phyloP scores from a whole-genome alignment of 2,797 vertebrate genomes.

The Avahi laniger region DNA sequence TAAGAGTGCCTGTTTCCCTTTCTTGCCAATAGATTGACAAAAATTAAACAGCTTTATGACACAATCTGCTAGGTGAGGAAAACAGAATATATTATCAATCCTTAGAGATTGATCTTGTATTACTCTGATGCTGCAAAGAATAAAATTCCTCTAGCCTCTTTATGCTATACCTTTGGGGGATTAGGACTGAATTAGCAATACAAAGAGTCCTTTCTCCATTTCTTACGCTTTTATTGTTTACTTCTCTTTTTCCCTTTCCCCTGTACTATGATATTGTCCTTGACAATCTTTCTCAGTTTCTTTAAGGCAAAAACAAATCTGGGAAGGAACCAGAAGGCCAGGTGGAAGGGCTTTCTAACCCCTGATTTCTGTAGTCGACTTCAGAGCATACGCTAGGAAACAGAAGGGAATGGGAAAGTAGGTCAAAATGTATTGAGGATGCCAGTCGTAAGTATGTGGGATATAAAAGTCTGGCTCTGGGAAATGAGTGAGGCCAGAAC shows the following conservation, averaged over 20 bases:
- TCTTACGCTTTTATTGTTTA: neutral
- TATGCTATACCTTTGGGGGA: neutral
- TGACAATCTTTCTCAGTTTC: neutral
- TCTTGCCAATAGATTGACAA: neutral
- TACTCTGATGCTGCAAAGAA: neutral
- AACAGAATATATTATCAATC: neutral
- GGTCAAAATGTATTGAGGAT: neutral
- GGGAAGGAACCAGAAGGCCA: neutral
- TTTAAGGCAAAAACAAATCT: neutral
- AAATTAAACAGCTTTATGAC: neutral
- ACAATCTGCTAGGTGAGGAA: neutral
- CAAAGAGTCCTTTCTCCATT: neutral
- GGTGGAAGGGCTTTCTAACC: neutral
- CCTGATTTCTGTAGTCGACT: neutral
- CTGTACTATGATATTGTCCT: neutral
- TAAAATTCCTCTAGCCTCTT: neutral
- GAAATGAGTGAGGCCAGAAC: neutral
- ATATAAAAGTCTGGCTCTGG: neutral
- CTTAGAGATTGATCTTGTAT: neutral
- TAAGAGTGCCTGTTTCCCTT: neutral
- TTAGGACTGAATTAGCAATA: neutral
- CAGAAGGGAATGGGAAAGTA: neutral
- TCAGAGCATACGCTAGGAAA: neutral
- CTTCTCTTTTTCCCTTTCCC: neutral
- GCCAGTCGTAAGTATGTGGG: neutral